phyloP scores from a whole-genome alignment of 2,113 vertebrate genomes.

The Oxyruncus cristatus region DNA sequence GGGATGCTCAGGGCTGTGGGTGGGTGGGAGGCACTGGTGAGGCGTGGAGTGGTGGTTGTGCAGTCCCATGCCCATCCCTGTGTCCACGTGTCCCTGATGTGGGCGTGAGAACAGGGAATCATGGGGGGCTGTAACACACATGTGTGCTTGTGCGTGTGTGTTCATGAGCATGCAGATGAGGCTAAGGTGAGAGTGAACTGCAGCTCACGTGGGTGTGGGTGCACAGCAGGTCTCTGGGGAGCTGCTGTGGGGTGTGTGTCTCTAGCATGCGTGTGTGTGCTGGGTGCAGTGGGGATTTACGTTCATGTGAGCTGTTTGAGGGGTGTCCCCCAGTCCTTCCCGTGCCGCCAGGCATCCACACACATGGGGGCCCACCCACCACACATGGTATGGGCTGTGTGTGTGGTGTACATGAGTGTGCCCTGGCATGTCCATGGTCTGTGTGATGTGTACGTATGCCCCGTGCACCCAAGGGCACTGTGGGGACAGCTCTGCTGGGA shows the following conservation, averaged over 20 bases:
- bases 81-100: neutral
- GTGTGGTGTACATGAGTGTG: neutral
- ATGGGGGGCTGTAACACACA: neutral
- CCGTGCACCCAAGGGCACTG: neutral
- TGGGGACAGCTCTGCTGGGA: neutral
- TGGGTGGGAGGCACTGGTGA: neutral
- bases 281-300: neutral
- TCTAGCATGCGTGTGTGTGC: rapidly evolving
- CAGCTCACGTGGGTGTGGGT: rapidly evolving
- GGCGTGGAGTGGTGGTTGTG: neutral
- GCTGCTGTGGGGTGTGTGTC: neutral
- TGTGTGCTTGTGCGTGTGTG: neutral
- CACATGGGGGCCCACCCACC: rapidly evolving
- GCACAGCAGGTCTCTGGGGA: neutral
- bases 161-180: neutral
- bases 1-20: neutral
- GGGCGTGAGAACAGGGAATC: neutral
- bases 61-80: neutral
- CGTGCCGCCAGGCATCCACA: rapidly evolving
- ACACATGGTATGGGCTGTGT: rapidly evolving
- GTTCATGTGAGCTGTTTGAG: neutral
- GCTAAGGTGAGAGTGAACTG: neutral
- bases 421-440: rapidly evolving
- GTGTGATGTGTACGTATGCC: rapidly evolving
- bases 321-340: neutral